A percentile compares a stretch with the other conserved stretches of the same genome.
These are phyloP conservation scores for Pegoplata infirma DNA, from an alignment of 2,888 invertebrate genomes.

Conservation along the genomic window DNA sequence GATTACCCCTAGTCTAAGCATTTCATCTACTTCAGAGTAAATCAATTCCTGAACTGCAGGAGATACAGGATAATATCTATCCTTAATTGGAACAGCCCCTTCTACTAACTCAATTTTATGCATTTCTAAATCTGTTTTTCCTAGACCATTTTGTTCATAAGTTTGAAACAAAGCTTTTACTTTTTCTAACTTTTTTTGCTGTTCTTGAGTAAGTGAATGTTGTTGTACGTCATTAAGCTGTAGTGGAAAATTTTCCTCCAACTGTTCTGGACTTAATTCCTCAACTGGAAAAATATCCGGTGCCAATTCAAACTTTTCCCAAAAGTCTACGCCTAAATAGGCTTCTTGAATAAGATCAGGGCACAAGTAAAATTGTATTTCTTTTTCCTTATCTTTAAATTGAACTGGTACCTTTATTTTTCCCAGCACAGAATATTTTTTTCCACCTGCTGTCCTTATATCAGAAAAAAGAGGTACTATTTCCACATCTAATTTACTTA, in stretches of 20 bases:
- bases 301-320: conserved; percentile 39
- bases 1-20: no score
- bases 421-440: conserved; percentile 13
- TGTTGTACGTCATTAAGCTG: background rate
- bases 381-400: background rate
- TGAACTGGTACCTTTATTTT: background rate
- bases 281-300: background rate
- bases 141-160: conserved; percentile 3
- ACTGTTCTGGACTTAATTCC: background rate
- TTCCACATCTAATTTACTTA: background rate
- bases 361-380: no score
- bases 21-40: no score
- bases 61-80: conserved; percentile 61
- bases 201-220: background rate
- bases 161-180: background rate
- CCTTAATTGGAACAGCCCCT: conserved; percentile 63
- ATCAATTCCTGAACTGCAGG: background rate
- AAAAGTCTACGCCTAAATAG: conserved; percentile 54
- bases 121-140: background rate
- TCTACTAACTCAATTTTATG: conserved; percentile 50
- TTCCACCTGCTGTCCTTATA: conserved; percentile 39
- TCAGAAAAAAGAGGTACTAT: background rate
- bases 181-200: background rate
- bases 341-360: conserved; percentile 26
- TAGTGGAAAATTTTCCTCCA: background rate